Percentiles rank a stretch among this genome's conserved stretches.
phyloP scores from a whole-genome alignment of 2,888 invertebrate genomes.

The Atherix ibis region DNA sequence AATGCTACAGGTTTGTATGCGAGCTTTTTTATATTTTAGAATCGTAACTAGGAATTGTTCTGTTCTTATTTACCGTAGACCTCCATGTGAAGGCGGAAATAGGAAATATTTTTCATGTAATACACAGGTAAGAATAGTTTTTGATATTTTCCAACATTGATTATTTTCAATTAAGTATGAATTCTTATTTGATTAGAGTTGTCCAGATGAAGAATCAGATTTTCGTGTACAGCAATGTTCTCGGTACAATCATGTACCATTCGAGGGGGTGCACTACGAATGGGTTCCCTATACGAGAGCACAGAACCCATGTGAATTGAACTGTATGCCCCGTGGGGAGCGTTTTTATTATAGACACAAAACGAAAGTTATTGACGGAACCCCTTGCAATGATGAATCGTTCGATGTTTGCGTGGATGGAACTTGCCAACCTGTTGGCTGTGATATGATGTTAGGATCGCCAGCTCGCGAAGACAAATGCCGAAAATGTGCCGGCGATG shows the following conservation, averaged over 20 bases:
- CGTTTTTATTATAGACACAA: constrained; percentile 82
- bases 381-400: constrained; percentile 63
- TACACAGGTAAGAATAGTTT: constrained; percentile 46
- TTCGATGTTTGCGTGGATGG: constrained; percentile 92
- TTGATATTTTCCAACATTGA: background rate
- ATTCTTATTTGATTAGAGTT: constrained; percentile 43
- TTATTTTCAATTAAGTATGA: background rate
- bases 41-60: no score
- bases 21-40: no score
- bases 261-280: constrained; percentile 67
- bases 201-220: constrained; percentile 59
- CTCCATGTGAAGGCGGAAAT: constrained; percentile 58
- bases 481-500: constrained; percentile 82
- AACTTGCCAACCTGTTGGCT: constrained; percentile 82
- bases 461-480: constrained; percentile 76
- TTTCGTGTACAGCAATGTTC: constrained; percentile 84
- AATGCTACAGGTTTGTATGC: constrained; percentile 34
- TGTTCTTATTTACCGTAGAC: no score
- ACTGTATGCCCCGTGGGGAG: constrained; percentile 86
- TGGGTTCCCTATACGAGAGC: constrained; percentile 83
- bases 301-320: constrained; percentile 82
- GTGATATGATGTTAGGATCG: constrained; percentile 89
- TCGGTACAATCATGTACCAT: constrained; percentile 60
- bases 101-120: constrained; percentile 83
- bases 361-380: constrained; percentile 67